Base-by-base conservation (phyloP, 1,140 invertebrate species). In the Drosophila arawakana region DNA sequence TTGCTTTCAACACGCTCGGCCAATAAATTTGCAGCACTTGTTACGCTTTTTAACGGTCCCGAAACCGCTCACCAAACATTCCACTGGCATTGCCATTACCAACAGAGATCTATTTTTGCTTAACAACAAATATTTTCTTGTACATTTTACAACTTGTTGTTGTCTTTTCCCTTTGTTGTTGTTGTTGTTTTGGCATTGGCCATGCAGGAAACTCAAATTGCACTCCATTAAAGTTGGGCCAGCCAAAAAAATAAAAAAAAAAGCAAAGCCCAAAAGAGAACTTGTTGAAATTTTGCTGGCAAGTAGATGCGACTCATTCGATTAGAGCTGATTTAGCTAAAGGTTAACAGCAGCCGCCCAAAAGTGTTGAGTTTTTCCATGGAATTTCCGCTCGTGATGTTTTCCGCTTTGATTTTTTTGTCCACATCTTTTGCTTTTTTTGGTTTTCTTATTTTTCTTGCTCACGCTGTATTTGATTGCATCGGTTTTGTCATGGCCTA, bases 11-110 rank as follows among this genome's bases (percentile, higher is more conserved):
- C 84, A 88, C 84, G 84, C 84, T 88, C 73, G 79, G 74, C 84
- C 84, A 89, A 88, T 88, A 88, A 88, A 88, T 88, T 88, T 82
- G 65, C 83, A 86, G 80, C 84, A 88, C 84, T 88, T 88, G 84
- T 88, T 88, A 81, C 84, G 75, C 73, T 88, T 80, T 88, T 88
- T 84, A 88, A 84, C 84, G 84, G 89, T 67, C 66, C 62, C 65
- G 58, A 57, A 30, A 55, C 82, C 82, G 81, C 82, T 86, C 76
- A 86, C 82, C 78, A 68, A 88, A 80, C 83, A 89, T 88, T 88
- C 83, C 83, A 80, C 74, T 46, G 59, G 59, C 73, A 71, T 77
- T 88, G 84, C 80, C 80, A 80, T 84, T 84, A 74, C 75, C 67
- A 41, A 47, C 65, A 75, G 67, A 88, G 84, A 88, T 88, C 84